Base-by-base conservation (phyloP, 1,140 invertebrate species). In the Anagrus nilaparvatae region DNA sequence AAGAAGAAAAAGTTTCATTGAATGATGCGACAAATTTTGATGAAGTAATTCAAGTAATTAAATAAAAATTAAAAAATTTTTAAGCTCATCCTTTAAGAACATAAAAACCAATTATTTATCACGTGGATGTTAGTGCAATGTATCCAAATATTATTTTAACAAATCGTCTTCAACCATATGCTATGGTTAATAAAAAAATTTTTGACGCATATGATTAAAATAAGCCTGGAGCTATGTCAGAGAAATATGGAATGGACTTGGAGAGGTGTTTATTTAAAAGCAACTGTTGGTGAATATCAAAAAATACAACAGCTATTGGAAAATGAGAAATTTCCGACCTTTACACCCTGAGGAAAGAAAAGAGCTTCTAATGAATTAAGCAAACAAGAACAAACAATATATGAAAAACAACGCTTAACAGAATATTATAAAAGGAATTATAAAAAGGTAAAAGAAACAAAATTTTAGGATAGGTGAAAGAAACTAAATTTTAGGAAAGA, bases 101-200 rank as follows among this genome's bases (percentile, higher is more conserved):
- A 31, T 92, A 98, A 61, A 86, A 84, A 59, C 96, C 95, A 0
- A 75, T 96, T 9, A 97, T 99, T 59, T 99, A 98, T 61, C 96
- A 99, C 71, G 80, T 99, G 61, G 96, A 99, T 67, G 96, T 99
- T n/a, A 91, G 86, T 24, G 96, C 96, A 44, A 99, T 99, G 96
- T 99, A 99, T 61, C 96, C 95, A 0, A 99, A 97, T 65, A 98
- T 99, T 55, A 98, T 99, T 63, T 70, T 99, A 19, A 98, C 95
- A 7, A 98, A 99, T 71, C 78, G 93, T 56, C 73, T 87, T 30
- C 82, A 97, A 66, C 94, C 94, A 1, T 93, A 87, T 7, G 90
- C 94, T 0, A 89, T 96, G 76, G 89, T 97, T 4, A 78, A 85
- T 61, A 87, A 97, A 53, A 79, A 79, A 24, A 75, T 81, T 18